Evolutionary conservation across 2,888 invertebrate species (phyloP).

Genomic region (Tortricodes alternella): DNA sequence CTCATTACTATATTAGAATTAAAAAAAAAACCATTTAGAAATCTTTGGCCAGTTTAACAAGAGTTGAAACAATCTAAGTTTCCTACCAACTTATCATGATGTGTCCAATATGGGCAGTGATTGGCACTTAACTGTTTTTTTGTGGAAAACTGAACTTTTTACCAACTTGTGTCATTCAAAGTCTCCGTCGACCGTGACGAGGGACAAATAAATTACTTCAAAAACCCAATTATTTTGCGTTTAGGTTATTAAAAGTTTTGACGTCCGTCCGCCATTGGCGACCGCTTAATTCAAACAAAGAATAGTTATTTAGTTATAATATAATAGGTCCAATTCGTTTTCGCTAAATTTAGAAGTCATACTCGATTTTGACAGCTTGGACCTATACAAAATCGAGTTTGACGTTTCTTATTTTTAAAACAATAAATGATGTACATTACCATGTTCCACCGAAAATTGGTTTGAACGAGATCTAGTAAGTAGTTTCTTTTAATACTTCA

Average conservation of each 20-base stretch:
- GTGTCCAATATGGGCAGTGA: not conserved
- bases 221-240: conserved; percentile 22
- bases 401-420: too few relatives aligned
- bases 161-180: conserved; percentile 6
- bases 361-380: too few relatives aligned
- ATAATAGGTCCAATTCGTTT: too few relatives aligned
- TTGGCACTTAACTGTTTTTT: not conserved
- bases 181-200: conserved; percentile 1
- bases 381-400: too few relatives aligned
- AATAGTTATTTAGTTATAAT: not conserved
- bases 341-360: too few relatives aligned
- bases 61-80: not conserved
- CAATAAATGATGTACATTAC: too few relatives aligned
- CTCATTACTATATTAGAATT: too few relatives aligned
- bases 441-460: too few relatives aligned
- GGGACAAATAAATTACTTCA: conserved; percentile 16
- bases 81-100: not conserved
- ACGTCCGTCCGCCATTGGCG: not conserved
- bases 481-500: too few relatives aligned
- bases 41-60: not conserved
- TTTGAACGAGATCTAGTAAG: too few relatives aligned
- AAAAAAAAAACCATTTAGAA: too few relatives aligned
- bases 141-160: not conserved
- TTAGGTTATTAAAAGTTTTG: conserved; percentile 21
- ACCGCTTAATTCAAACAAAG: conserved; percentile 1